Evolutionary conservation across 2,888 invertebrate genomes (phyloP).

Genomic region (Chorisops tibialis): DNA sequence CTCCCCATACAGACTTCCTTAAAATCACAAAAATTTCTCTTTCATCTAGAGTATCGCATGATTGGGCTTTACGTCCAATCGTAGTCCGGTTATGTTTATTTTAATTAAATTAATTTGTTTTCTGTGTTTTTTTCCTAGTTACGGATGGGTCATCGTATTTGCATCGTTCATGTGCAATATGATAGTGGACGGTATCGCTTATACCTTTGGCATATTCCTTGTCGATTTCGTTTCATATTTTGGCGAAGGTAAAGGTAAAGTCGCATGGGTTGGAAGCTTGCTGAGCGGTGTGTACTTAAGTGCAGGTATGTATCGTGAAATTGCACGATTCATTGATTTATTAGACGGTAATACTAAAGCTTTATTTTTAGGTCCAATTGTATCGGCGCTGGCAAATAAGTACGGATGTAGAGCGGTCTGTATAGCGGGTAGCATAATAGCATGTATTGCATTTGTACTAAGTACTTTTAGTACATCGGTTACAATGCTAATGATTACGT

Average conservation of each 20-base stretch:
- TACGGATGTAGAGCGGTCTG: conserved; percentile 93
- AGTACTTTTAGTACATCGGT: conserved; percentile 85
- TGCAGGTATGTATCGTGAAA: conserved; percentile 64
- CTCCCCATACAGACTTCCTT: too few relatives aligned
- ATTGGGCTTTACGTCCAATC: too few relatives aligned
- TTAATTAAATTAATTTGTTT: neutral
- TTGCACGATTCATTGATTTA: neutral
- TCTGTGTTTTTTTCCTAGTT: conserved; percentile 53
- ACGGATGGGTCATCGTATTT: conserved; percentile 90
- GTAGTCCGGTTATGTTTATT: too few relatives aligned
- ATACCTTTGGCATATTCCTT: conserved; percentile 93
- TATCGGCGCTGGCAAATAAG: conserved; percentile 93
- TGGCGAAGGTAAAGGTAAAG: conserved; percentile 79
- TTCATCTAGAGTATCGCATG: too few relatives aligned
- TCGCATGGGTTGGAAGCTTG: conserved; percentile 92
- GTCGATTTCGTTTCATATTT: conserved; percentile 76
- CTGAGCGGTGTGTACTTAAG: conserved; percentile 94
- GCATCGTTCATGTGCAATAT: conserved; percentile 97
- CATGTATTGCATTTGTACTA: conserved; percentile 78
- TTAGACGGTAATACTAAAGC: neutral
- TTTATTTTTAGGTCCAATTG: conserved; percentile 71
- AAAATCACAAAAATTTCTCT: too few relatives aligned
- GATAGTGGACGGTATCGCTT: conserved; percentile 98
- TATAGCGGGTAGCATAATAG: conserved; percentile 84
- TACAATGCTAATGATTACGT: conserved; percentile 85